phyloP scores from a whole-genome alignment of 2,888 invertebrate species.

The Entomobrya proxima region DNA sequence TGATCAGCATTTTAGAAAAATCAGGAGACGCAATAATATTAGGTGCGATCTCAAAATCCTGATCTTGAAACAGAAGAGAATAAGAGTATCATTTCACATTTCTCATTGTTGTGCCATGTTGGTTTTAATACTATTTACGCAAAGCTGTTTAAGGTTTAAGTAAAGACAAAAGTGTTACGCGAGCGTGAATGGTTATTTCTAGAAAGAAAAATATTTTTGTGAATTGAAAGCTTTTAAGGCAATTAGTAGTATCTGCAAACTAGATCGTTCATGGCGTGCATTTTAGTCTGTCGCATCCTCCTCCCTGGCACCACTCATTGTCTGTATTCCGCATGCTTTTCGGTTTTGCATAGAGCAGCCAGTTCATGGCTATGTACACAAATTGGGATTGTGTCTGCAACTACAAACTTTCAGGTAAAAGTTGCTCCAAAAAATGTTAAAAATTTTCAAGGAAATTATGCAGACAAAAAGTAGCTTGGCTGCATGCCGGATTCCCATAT shows the following conservation, averaged over 20 bases:
- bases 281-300: background rate
- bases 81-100: background rate
- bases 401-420: no score
- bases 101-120: background rate
- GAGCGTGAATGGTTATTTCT: constrained; percentile 34
- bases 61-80: background rate
- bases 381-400: no score
- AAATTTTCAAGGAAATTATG: no score
- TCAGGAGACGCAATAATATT: background rate
- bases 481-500: background rate
- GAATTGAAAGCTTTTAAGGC: constrained; percentile 36
- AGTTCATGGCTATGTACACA: background rate
- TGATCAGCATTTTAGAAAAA: background rate
- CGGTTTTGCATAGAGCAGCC: background rate
- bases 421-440: no score
- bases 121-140: background rate
- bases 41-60: background rate
- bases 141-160: no score
- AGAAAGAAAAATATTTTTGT: constrained; percentile 26
- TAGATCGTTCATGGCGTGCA: background rate
- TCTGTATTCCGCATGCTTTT: background rate
- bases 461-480: no score
- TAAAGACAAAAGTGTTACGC: constrained; percentile 35
- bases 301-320: background rate
- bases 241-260: background rate